Evolutionary conservation across 2,113 vertebrate genomes (phyloP), one percentile per base, ranked within the genome.

Genomic region (Myrmecophaga tridactyla): DNA sequence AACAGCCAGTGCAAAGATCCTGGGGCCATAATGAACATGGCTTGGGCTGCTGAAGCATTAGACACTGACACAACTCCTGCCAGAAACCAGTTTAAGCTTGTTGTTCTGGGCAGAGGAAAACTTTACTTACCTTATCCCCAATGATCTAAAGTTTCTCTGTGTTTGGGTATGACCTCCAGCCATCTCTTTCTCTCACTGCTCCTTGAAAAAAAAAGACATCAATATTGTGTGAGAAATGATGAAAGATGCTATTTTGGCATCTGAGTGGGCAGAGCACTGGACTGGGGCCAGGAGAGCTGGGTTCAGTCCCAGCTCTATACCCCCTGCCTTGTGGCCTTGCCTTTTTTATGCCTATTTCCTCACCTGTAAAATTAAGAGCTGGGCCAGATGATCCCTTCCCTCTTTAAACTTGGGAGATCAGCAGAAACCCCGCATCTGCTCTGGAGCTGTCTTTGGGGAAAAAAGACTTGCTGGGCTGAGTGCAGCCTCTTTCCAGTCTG

Each of bases 191-290:
- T 70, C 67, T 63, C 12, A 15, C 3, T 25, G 23, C 15, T 89
- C 46, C 31, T 53, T 84, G 58, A 62, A 86, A 94, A 69, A 92
- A 81, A 86, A 89, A 76, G 78, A 25, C 8, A 23, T 29, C 18
- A 11, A 36, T 0, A 0, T 86, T 53, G 69, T 65, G 23, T 39
- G 41, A 91, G 86, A 21, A 63, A 43, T 85, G 92, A 90, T 91
- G 80, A 95, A 81, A 95, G 94, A 27, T 77, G 76, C 72, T 86
- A 27, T 87, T 87, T 76, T 69, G 63, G 83, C 25, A 53, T 85
- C 69, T 17, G 80, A 84, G 92, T 87, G 70, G 84, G 78, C 29
- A 48, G 76, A 84, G 36, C 5, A 29, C 58, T 86, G 92, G 83
- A 69, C 34, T 0, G 3, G 58, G 63, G 36, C 84, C 78, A 39